Conservation (phyloP, 2,113 vertebrate species). For the Cinclus cinclus region DNA sequence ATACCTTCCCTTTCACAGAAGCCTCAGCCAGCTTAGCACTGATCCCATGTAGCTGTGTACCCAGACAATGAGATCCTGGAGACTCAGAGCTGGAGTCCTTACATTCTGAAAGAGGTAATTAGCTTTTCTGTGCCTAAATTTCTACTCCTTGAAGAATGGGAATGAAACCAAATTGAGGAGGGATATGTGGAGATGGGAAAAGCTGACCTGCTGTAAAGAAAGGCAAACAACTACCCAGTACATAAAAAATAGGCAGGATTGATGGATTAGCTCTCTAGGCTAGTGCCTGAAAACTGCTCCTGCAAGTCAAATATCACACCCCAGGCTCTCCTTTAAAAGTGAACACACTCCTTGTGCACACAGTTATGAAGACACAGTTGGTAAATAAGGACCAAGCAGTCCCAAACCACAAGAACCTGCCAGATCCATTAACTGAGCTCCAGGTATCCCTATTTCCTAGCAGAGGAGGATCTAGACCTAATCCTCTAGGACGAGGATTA, state of each 20-base stretch:
- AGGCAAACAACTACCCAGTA: not conserved
- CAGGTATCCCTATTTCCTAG: not conserved
- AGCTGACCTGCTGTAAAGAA: not conserved
- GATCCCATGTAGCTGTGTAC: not conserved
- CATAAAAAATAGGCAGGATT: not conserved
- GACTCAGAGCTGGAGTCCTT: not conserved
- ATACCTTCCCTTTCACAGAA: not conserved
- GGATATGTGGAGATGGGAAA: not conserved
- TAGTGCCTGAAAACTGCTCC: not conserved
- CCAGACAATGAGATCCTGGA: not conserved
- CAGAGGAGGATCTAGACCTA: not conserved
- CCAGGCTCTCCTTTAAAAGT: not conserved
- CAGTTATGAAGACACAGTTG: not conserved
- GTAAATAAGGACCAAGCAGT: not conserved
- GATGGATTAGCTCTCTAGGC: not conserved
- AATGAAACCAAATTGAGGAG: not conserved
- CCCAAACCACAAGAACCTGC: not conserved
- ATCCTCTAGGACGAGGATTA: not conserved
- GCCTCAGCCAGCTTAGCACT: not conserved
- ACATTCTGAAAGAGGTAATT: not conserved
- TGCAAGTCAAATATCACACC: not conserved
- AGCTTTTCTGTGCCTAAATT: not conserved
- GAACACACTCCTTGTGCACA: not conserved
- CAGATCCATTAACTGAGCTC: not conserved
- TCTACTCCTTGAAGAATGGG: not conserved